phyloP scores from a whole-genome alignment of 2,113 vertebrate genomes.

The Heptranchias perlo region DNA sequence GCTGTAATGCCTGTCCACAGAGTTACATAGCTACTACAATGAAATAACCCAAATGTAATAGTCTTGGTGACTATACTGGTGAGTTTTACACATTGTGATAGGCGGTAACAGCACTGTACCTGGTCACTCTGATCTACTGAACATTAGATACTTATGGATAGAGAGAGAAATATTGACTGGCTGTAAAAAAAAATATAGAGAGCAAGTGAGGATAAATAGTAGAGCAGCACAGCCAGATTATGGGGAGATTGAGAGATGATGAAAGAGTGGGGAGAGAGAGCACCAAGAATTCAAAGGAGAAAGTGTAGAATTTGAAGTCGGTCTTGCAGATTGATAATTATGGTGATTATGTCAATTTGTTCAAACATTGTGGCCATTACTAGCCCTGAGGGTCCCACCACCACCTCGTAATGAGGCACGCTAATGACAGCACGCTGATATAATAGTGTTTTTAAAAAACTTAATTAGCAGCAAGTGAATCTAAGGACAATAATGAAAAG shows the following conservation, averaged over 20 bases:
- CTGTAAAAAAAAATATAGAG: not conserved
- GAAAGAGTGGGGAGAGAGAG: not conserved
- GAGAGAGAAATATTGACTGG: not conserved
- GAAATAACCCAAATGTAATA: not conserved
- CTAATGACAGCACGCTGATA: not conserved
- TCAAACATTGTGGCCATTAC: slow-evolving; percentile 20
- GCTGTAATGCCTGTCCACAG: not conserved
- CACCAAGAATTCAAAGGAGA: not conserved
- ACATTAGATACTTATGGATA: not conserved
- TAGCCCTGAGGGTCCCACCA: not conserved
- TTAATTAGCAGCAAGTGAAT: slow-evolving; percentile 26
- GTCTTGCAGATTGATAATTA: not conserved
- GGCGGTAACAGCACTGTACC: too few relatives aligned
- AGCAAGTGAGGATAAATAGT: not conserved
- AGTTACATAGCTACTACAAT: not conserved
- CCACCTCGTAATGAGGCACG: not conserved
- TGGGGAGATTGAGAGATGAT: not conserved
- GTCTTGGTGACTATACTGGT: not conserved
- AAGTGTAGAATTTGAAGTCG: not conserved
- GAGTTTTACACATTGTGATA: not conserved
- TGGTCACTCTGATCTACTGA: not conserved
- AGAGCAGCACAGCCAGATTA: not conserved
- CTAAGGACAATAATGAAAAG: not conserved
- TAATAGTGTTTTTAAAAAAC: not conserved
- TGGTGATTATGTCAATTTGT: slow-evolving; percentile 24